Conservation (phyloP, 2,113 vertebrate genomes). For the Brachyhypopomus occidentalis region DNA sequence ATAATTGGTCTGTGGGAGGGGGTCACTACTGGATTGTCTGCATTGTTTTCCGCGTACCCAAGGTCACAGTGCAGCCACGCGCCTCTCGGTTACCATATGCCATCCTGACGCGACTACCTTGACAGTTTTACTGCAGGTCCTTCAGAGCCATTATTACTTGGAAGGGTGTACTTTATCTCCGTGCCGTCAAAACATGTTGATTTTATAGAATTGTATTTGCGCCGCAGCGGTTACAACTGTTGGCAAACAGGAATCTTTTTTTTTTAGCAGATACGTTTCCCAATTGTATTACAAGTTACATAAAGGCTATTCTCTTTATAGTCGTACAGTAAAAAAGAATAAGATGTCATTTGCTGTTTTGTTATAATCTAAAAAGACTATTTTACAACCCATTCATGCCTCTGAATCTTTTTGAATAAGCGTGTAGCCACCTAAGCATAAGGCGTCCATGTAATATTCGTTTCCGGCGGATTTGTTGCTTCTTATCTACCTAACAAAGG, state of each 20-base stretch:
- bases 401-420: background rate
- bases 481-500: too few relatives aligned
- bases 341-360: too few relatives aligned
- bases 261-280: too few relatives aligned
- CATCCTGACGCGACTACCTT: slow-evolving; percentile 29
- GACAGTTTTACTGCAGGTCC: slow-evolving; percentile 43
- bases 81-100: slow-evolving; percentile 59
- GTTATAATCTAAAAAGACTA: too few relatives aligned
- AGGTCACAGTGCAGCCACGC: slow-evolving; percentile 48
- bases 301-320: too few relatives aligned
- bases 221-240: too few relatives aligned
- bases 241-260: too few relatives aligned
- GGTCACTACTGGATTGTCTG: slow-evolving; percentile 47
- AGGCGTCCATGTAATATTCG: too few relatives aligned
- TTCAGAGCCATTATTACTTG: slow-evolving; percentile 4
- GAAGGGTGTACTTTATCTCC: too few relatives aligned
- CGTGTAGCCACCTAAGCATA: background rate
- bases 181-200: background rate
- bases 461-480: background rate
- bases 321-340: too few relatives aligned
- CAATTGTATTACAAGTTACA: too few relatives aligned
- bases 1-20: slow-evolving; percentile 36
- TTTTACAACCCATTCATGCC: too few relatives aligned
- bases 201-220: background rate
- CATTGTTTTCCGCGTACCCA: slow-evolving; percentile 41